Conservation (phyloP, 2,797 vertebrate genomes). For the Spheniscus humboldti region DNA sequence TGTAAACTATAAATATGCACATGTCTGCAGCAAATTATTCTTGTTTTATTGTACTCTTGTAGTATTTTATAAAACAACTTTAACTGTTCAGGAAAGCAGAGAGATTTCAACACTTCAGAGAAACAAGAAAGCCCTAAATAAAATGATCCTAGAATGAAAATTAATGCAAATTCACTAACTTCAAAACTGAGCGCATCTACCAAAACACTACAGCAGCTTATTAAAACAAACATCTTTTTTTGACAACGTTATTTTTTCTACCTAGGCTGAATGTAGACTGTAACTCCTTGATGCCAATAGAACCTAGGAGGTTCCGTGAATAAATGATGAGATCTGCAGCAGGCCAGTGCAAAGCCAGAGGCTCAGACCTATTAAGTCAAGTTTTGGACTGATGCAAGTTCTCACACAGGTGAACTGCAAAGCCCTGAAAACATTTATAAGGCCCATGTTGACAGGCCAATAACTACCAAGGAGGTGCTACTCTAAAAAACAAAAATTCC, state of each 20-base stretch:
- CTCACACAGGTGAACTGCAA: not conserved
- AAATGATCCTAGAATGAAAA: not conserved
- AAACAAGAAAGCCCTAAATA: not conserved
- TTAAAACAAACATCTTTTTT: not conserved
- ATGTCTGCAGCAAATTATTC: not conserved
- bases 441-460: not conserved
- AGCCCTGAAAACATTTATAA: not conserved
- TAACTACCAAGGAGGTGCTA: not conserved
- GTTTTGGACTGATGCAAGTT: not conserved
- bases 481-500: not conserved
- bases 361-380: not conserved
- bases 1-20: not conserved
- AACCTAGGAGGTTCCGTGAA: not conserved
- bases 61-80: not conserved
- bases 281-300: not conserved
- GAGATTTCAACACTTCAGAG: not conserved
- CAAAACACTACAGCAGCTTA: not conserved
- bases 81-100: not conserved
- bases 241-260: not conserved
- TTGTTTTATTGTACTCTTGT: not conserved
- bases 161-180: not conserved
- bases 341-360: not conserved
- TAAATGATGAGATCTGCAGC: not conserved
- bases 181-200: not conserved
- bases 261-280: not conserved